Evolutionary conservation across 2,888 invertebrate genomes (phyloP), one percentile per base, ranked within the genome.

Genomic region (Mythimna albipuncta): DNA sequence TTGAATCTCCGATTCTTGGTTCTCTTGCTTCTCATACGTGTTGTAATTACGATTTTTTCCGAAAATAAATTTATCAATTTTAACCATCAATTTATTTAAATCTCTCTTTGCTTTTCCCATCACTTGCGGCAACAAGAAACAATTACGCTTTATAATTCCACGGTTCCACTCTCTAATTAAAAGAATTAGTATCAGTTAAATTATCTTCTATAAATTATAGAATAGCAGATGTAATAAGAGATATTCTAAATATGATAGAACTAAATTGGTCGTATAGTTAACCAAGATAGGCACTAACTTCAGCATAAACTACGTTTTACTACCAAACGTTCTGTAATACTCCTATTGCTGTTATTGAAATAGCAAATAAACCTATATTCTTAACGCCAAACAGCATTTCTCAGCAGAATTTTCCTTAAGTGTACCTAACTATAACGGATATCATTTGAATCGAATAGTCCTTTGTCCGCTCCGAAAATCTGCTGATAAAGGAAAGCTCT

Each of bases 401-500:
- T 57, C 65, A 35, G 72, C 57, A 58, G 58, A 79, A 72, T 50
- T 54, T 68, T 69, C 77, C 67, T 59, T 66, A 70, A 81, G 68
- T 73, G 41, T 61, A 52, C 32, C 58, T 52, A 35, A 77, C 61
- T 75, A 76, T 77, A 75, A 47, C 67, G 59, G 68, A 74, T 79
- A 90, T 92, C 91, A 93, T 93, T 93, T 91, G 90, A 93, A 93
- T 92, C 89, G 85, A 94, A 93, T 91, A 89, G 90, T 87, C 90
- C 92, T 93, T 94, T 93, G 93, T 94, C 91, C 89, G 81, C 79
- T 85, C 86, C 88, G 74, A 89, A 92, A 93, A 89, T 84, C 86
- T 82, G 88, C 90, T 92, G 91, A 92, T 91, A 92, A 91, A 93
- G 92, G 91, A 91, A 92, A 92, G 87, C 89, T 90, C 86, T 88